Conservation (phyloP, 2,888 invertebrate genomes). For the Pteria penguin region DNA sequence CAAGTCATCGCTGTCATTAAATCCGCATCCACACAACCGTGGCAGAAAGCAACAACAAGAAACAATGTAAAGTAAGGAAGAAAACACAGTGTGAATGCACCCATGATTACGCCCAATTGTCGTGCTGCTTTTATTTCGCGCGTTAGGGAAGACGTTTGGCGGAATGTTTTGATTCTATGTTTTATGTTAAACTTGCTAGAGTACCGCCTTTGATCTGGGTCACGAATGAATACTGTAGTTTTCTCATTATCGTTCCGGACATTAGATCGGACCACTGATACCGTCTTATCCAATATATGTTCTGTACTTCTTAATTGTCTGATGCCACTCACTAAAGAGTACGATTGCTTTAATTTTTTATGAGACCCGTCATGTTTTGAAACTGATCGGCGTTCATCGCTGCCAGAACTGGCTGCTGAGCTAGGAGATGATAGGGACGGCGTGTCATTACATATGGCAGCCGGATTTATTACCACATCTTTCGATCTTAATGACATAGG, state of each 20-base stretch:
- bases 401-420: slow-evolving; percentile 51
- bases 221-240: slow-evolving; percentile 57
- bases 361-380: slow-evolving; percentile 8
- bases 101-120: slow-evolving; percentile 83
- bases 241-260: slow-evolving; percentile 28
- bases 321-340: slow-evolving; percentile 60
- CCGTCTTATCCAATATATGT: slow-evolving; percentile 62
- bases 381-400: slow-evolving; percentile 50
- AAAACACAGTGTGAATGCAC: slow-evolving; percentile 83
- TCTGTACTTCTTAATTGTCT: slow-evolving; percentile 61
- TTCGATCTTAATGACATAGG: slow-evolving; percentile 37
- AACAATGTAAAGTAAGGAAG: slow-evolving; percentile 84
- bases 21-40: slow-evolving; percentile 80
- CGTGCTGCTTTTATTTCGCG: slow-evolving; percentile 82
- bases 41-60: slow-evolving; percentile 82
- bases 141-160: slow-evolving; percentile 72
- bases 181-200: slow-evolving; percentile 62
- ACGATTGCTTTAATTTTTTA: slow-evolving; percentile 53
- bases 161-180: slow-evolving; percentile 65
- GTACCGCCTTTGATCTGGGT: slow-evolving; percentile 56
- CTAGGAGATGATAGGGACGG: slow-evolving; percentile 48
- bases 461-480: slow-evolving; percentile 38
- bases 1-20: slow-evolving; percentile 81
- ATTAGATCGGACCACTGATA: slow-evolving; percentile 48
- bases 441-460: slow-evolving; percentile 42